These are phyloP conservation scores for Lycia hirtaria DNA, from an alignment of 2,888 invertebrate genomes.

Conservation along the genomic window DNA sequence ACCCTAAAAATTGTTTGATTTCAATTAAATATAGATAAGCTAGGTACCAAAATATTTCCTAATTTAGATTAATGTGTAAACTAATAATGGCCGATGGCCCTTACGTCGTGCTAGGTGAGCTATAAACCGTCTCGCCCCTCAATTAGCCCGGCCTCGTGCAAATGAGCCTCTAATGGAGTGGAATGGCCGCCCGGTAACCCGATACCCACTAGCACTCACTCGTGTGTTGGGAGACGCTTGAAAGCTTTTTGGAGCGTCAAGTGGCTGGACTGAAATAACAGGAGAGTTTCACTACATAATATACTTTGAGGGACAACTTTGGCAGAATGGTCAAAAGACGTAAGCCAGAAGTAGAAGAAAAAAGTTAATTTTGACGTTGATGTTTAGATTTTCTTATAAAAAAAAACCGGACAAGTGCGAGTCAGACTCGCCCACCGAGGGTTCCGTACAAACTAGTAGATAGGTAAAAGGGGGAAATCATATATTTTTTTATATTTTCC, in stretches of 20 bases:
- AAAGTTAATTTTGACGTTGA: too few relatives aligned
- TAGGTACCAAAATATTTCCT: not conserved
- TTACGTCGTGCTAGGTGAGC: not conserved
- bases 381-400: too few relatives aligned
- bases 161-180: conserved; percentile 40
- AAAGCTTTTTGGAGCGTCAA: conserved; percentile 12
- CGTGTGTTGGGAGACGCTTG: conserved; percentile 5
- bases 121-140: conserved; percentile 7
- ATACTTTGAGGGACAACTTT: too few relatives aligned
- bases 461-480: too few relatives aligned
- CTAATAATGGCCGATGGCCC: not conserved
- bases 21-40: too few relatives aligned
- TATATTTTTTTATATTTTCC: too few relatives aligned
- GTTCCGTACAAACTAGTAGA: too few relatives aligned
- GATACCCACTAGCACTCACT: conserved; percentile 29
- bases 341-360: too few relatives aligned
- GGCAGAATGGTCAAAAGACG: too few relatives aligned
- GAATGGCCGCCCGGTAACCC: conserved; percentile 26
- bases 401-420: too few relatives aligned
- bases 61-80: not conserved
- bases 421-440: too few relatives aligned
- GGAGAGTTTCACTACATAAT: not conserved
- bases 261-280: not conserved
- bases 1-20: too few relatives aligned
- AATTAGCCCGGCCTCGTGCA: conserved; percentile 27